Base-by-base conservation (phyloP, 2,888 invertebrate genomes). In the Tinea trinotella region DNA sequence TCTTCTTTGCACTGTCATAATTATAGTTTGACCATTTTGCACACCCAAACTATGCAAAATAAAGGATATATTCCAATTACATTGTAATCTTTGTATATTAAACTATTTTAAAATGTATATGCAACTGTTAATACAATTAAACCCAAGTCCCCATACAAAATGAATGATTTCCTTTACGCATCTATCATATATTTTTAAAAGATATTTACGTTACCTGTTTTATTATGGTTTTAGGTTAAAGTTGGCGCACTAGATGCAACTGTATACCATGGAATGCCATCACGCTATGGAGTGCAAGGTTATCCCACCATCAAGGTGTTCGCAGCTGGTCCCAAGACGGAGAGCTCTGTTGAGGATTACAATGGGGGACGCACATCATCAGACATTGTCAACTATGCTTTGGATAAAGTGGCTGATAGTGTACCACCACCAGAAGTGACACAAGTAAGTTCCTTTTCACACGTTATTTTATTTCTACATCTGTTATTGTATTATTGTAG, bases 221-320 rank as follows among this genome's bases (percentile, higher is more conserved):
- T n/a, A n/a, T n/a, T 5, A 22, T 44, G 7, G 6, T 46, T 36
- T 22, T 61, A 88, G 88, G 87, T 93, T 12, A 99, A 98, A 86
- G 74, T 99, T 13, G 99, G 98, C 56, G 98, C 98, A 2, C 74
- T 99, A 0, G 99, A 99, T 85, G 98, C 99, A 0, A 99, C 99
- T 0, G 94, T 93, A 0, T 93, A 99, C 80, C 91, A 92, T 57
- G 74, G 85, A 10, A 95, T 93, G 77, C 95, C 97, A 0, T 87
- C 89, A 60, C 90, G 93, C 68, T 99, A 94, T 76, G 92, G 91
- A 61, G 93, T 99, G 24, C 91, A 93, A 61, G 98, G 99, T 0
- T 99, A 97, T 84, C 99, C 99, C 1, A 98, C 98, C 24, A 99
- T 99, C 67, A 99, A 99, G 82, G 90, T 90, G 78, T 98, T 98